phyloP scores from a whole-genome alignment of 35 echinoderm and acorn worm genomes.

The Acanthaster planci region DNA sequence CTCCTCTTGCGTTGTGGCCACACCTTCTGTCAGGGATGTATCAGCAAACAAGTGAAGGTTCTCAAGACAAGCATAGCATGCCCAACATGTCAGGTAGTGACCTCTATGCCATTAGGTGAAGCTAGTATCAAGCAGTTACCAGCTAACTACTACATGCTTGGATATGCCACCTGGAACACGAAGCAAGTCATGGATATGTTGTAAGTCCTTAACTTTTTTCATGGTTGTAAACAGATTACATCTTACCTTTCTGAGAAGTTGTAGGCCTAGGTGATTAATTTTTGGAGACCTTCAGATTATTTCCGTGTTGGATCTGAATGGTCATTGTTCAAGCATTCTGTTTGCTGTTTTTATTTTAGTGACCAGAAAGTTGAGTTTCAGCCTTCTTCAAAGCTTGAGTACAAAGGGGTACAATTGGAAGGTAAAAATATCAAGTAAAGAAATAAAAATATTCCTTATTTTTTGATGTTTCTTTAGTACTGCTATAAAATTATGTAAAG shows the following conservation, averaged over 20 bases:
- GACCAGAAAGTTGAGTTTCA: not conserved
- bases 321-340: too few species aligned
- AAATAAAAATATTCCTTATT: too few species aligned
- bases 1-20: conserved; percentile 56
- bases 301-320: too few species aligned
- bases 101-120: conserved; percentile 49
- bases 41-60: conserved; percentile 35
- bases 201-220: conserved; percentile 25
- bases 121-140: conserved; percentile 37
- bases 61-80: conserved; percentile 43
- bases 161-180: conserved; percentile 24
- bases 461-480: too few species aligned
- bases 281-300: too few species aligned
- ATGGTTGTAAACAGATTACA: not conserved
- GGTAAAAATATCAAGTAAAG: not conserved
- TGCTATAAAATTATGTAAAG: not conserved
- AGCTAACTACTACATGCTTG: conserved; percentile 50
- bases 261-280: too few species aligned
- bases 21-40: conserved; percentile 60
- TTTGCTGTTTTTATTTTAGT: not conserved
- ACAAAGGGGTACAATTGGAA: not conserved
- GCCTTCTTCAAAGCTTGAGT: not conserved
- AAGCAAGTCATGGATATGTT: conserved; percentile 41
- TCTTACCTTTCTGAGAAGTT: too few species aligned
- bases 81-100: conserved; percentile 58